Base-by-base conservation (phyloP, 2,113 vertebrate genomes). In the Sphaerodactylus townsendi region DNA sequence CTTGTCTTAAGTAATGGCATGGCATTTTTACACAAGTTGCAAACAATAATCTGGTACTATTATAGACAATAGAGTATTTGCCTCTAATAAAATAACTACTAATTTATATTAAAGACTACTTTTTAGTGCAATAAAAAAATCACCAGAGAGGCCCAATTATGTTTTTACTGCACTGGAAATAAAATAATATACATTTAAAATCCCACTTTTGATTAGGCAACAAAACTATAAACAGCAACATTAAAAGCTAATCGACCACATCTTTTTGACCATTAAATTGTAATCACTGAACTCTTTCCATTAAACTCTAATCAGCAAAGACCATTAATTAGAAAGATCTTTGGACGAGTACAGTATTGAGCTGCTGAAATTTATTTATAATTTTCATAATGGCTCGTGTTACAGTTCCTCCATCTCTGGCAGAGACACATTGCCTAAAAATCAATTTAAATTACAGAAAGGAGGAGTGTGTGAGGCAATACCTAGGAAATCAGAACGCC, bases 241-340 rank as follows among this genome's bases (percentile, higher is more conserved):
- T 66, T 86, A 81, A 78, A 84, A 83, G 82, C 53, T 28, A 86
- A 81, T 28, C 76, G 21, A 56, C 56, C 75, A 79, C 86, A 76
- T 86, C 46, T 10, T 70, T n/a, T 11, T 90, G 13, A 79, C 85
- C 82, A 76, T 66, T 76, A 86, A 84, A 81, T 83, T 86, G 28
- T 86, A 80, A 72, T 87, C 79, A 81, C 14, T 86, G 2, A 19
- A 23, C 46, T 76, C 68, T 81, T 78, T 87, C 35, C 68, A 48
- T 74, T 69, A 89, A 90, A 66, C 48, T 74, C 37, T 77, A 85
- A 87, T 76, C 56, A 87, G 4, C 66, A 86, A 86, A 89, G 66
- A 80, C 30, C 33, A 30, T 62, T 88, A 65, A 81, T 86, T 80
- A 88, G 65, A 84, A 68, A 41, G 30, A 81, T 77, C 10, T 46